Base-by-base conservation (phyloP, 2,888 invertebrate species). In the Gymnosoma rotundatum region DNA sequence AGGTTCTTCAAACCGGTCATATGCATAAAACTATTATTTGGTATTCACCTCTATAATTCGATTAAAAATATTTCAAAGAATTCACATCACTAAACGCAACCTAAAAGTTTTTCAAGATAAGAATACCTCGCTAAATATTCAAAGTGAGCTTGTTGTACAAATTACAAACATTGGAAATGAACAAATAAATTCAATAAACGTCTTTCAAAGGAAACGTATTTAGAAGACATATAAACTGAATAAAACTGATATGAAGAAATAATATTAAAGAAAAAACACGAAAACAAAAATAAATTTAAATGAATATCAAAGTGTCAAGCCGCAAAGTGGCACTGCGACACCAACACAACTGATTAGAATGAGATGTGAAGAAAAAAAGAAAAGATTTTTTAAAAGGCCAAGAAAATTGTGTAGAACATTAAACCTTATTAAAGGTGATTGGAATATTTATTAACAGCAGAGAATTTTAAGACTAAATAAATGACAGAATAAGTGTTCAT, bases 391-490 rank as follows among this genome's bases (percentile, higher is more conserved):
- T 76, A 87, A 81, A 85, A 83, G 67, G 72, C 78, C 78, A 88
- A 88, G 88, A 90, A 89, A 91, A 89, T 90, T 89, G 90, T 89
- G 88, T 88, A 74, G 72, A 88, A 87, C 90, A 90, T 90, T 90
- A 90, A 89, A 83, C 88, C 87, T 18, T 69, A 85, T 60, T 75
- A 54, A n/a, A n/a, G n/a, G 36, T 61, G 45, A 48, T 20, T 12
- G 14, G 61, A 52, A 61, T 61, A 20, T 18, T 60, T 14, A 66
- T 42, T 60, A 61, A 2, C 42, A 54, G 20, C 20, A 20, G 52
- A 45, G 32, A 38, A 67, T 60, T 36, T 69, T 10, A 14, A 42
- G 42, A 54, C 42, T 58, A 1, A 25, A 75, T 25, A 2, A 8
- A 20, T 52, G 64, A 38, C 60, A 25, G 21, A 2, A 42, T 56